Evolutionary conservation across 2,113 vertebrate genomes (phyloP).

Genomic region (Stercorarius parasiticus): DNA sequence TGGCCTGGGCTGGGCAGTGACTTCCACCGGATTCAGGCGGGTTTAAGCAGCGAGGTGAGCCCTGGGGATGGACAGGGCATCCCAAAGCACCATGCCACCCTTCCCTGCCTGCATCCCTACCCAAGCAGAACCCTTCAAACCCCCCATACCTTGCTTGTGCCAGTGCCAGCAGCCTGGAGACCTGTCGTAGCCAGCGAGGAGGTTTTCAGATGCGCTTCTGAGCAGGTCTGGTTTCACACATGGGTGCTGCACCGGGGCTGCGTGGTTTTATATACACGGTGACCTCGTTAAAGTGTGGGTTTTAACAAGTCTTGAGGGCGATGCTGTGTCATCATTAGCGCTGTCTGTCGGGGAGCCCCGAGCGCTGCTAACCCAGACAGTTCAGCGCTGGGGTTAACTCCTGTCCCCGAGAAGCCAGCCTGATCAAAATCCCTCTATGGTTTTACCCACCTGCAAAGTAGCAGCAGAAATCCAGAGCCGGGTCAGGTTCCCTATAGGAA

Average conservation of each 20-base stretch:
- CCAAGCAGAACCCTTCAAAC: background rate
- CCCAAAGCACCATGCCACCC: background rate
- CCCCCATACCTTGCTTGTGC: background rate
- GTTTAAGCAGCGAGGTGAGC: background rate
- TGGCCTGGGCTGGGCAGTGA: background rate
- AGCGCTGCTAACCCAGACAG: background rate
- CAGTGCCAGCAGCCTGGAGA: background rate
- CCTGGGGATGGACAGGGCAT: background rate
- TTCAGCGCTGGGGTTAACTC: background rate
- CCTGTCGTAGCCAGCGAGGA: rapidly evolving
- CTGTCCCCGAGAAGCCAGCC: background rate
- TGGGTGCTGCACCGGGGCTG: background rate
- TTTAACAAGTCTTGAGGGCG: background rate
- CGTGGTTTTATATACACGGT: rapidly evolving
- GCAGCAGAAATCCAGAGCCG: background rate
- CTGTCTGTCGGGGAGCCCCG: background rate
- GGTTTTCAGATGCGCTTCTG: background rate
- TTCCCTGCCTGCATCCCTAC: background rate
- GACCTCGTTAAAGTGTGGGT: background rate
- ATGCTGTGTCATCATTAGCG: background rate
- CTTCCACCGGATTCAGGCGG: background rate
- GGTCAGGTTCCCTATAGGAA: background rate
- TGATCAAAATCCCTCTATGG: background rate
- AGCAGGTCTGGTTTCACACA: background rate
- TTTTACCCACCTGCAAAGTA: background rate